Conservation (phyloP, 2,113 vertebrate species). For the Anolis sagrei region DNA sequence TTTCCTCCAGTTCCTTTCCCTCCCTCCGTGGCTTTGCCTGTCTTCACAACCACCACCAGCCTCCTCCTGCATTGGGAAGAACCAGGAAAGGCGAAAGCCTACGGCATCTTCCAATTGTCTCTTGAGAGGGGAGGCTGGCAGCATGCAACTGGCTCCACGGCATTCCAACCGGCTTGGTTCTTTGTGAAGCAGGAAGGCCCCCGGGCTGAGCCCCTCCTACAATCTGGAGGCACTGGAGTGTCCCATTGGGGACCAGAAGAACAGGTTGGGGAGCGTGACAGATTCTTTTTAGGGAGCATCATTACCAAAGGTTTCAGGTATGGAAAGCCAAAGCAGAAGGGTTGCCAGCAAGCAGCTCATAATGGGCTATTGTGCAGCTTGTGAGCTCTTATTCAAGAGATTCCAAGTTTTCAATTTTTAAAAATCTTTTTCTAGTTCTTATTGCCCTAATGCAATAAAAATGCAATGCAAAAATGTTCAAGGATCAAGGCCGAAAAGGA, state of each 20-base stretch:
- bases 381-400: neutral
- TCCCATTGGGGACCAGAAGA: conserved; percentile 21
- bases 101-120: neutral
- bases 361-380: neutral
- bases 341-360: neutral
- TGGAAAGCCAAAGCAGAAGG: neutral
- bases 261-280: conserved; percentile 25
- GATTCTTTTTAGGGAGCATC: neutral
- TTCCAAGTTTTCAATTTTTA: neutral
- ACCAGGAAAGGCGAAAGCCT: conserved; percentile 4
- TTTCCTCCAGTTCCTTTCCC: neutral
- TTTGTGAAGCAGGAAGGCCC: conserved; percentile 31
- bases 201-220: conserved; percentile 16
- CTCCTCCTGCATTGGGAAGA: conserved; percentile 20
- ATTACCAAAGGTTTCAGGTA: neutral
- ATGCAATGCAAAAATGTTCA: neutral
- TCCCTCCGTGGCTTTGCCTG: neutral
- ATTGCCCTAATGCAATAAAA: neutral
- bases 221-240: conserved; percentile 16
- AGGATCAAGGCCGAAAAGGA: neutral
- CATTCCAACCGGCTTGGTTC: conserved; percentile 28
- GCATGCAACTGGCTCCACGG: conserved; percentile 19
- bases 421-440: neutral
- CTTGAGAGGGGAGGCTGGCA: conserved; percentile 14
- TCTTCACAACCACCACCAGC: neutral